A percentile compares a stretch with the other conserved stretches of the same genome.
phyloP scores from a whole-genome alignment of 2,797 vertebrate species.

The Pseudocheirus occidentalis region DNA sequence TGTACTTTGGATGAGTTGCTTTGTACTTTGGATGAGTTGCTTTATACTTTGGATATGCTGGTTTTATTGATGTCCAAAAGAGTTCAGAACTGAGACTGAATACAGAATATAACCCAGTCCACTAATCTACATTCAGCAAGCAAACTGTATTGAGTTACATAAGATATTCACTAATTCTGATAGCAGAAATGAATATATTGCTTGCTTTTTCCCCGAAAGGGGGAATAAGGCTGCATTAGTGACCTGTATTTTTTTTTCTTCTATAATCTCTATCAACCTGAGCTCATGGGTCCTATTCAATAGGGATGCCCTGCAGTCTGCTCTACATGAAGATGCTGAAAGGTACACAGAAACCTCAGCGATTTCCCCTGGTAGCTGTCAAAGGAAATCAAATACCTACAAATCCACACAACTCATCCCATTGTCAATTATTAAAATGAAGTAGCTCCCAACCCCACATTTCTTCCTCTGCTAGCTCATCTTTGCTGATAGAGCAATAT shows the following conservation, averaged over 20 bases:
- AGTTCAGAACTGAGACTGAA: neutral
- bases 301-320: neutral
- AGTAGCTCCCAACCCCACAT: neutral
- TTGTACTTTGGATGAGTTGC: neutral
- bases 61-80: neutral
- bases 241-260: neutral
- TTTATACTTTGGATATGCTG: neutral
- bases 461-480: neutral
- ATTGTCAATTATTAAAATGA: conserved; percentile 32
- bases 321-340: neutral
- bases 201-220: neutral
- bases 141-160: conserved; percentile 10
- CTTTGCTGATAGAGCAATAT: conserved; percentile 16
- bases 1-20: neutral
- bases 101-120: neutral
- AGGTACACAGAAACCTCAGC: neutral
- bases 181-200: neutral
- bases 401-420: neutral
- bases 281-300: neutral
- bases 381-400: neutral
- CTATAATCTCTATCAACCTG: neutral
- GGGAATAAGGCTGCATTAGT: neutral
- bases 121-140: conserved; percentile 39
- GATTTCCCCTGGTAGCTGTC: conserved; percentile 36
- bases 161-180: neutral